These are phyloP conservation scores for Chelon labrosus DNA, from an alignment of 2,797 vertebrate species.

Conservation along the genomic window DNA sequence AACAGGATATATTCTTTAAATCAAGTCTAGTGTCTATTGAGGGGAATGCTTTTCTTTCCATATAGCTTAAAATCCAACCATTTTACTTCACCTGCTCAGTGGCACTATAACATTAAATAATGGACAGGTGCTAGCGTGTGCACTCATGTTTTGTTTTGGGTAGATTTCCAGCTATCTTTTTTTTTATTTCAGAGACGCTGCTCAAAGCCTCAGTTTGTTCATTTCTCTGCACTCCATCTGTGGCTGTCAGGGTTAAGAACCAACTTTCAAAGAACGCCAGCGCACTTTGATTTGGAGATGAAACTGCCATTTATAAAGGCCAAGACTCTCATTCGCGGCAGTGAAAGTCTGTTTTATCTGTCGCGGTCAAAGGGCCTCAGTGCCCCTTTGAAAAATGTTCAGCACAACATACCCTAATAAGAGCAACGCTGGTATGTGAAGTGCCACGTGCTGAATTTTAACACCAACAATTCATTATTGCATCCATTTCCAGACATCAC, in stretches of 20 bases:
- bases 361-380: not conserved
- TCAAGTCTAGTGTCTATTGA: constrained; percentile 8
- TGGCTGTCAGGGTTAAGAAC: constrained; percentile 23
- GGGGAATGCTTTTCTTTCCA: not conserved
- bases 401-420: constrained; percentile 7
- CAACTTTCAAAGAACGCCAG: constrained; percentile 21
- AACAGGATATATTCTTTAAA: not conserved
- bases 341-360: constrained; percentile 33
- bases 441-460: not conserved
- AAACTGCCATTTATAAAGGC: constrained; percentile 42
- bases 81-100: not conserved
- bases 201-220: not conserved
- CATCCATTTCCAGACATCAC: not conserved
- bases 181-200: too few relatives aligned
- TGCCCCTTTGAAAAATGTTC: constrained; percentile 23
- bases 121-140: not conserved
- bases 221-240: not conserved
- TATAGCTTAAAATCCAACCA: not conserved
- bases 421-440: not conserved
- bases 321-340: constrained; percentile 13
- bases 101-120: not conserved
- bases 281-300: constrained; percentile 49
- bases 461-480: constrained; percentile 8
- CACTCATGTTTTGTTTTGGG: not conserved
- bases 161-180: not conserved